phyloP scores from a whole-genome alignment of 2,113 vertebrate genomes.

The Odontophorus gujanensis region DNA sequence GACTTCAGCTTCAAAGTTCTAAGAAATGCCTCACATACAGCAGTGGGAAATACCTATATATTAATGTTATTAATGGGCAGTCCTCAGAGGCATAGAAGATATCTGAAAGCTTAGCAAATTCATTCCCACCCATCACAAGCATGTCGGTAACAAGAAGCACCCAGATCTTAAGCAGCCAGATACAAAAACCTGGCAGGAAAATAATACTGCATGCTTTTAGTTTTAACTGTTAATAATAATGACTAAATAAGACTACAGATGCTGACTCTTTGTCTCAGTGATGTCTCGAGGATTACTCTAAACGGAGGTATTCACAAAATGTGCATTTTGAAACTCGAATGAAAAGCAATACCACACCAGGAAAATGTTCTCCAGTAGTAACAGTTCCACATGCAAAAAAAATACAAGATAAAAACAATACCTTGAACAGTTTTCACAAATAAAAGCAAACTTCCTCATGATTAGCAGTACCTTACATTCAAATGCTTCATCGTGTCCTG shows the following conservation, averaged over 20 bases:
- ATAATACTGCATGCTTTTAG: not conserved
- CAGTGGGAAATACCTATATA: conserved; percentile 46
- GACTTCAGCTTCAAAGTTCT: conserved; percentile 50
- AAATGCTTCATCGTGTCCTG: not conserved
- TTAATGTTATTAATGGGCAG: conserved; percentile 50
- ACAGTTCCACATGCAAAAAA: not conserved
- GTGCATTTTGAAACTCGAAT: not conserved
- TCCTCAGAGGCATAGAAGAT: conserved; percentile 25
- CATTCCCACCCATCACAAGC: conserved; percentile 15
- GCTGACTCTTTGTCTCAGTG: not conserved
- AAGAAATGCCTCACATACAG: conserved; percentile 42
- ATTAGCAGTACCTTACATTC: not conserved
- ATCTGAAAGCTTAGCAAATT: conserved; percentile 22
- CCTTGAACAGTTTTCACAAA: not conserved
- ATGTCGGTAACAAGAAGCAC: not conserved
- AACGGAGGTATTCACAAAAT: not conserved
- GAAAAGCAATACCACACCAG: not conserved
- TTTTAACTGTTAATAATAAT: not conserved
- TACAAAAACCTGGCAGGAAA: not conserved
- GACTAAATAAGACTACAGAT: not conserved
- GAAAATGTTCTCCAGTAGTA: not conserved
- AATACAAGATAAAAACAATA: not conserved
- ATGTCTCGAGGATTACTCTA: not conserved
- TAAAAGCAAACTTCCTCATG: not conserved
- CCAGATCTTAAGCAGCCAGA: not conserved